Base-by-base conservation (phyloP, 2,113 vertebrate species). In the Xyliphius kryptos region DNA sequence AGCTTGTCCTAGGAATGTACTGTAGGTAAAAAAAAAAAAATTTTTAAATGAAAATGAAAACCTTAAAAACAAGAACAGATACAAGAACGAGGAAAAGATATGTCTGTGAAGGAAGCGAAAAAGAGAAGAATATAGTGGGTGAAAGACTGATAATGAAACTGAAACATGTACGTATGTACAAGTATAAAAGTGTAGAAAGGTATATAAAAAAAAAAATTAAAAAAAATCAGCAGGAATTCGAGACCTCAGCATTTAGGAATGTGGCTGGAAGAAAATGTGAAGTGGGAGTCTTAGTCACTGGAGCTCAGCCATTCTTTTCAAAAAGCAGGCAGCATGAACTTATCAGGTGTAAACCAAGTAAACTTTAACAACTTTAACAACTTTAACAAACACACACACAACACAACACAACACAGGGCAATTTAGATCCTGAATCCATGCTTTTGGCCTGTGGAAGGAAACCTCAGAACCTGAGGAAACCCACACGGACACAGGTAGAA, bases 221-320 rank as follows among this genome's bases (percentile, higher is more conserved):
- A 66, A 75, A 62, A 73, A 76, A 74, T 67, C 66, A 69, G 63
- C 68, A 63, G 10, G 64, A 80, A 74, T 47, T 69, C 68, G 66
- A 72, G 63, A 75, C 79, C 78, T 87, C 80, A 82, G 79, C 69
- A 76, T 80, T 86, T 81, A 89, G 86, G 86, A 88, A 89, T 88
- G 85, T 73, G 65, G 79, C 80, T 87, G 83, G 21, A 63, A 72
- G 70, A 68, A 48, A 80, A 76, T 67, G 75, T 79, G 75, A 78
- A 81, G 79, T 76, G 76, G 78, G 72, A 71, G 77, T 74, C 70
- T 75, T 83, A 83, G 26, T 32, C 26, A n/a, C n/a, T n/a, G n/a
- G n/a, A n/a, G n/a, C n/a, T n/a, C n/a, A n/a, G n/a, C n/a, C n/a
- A n/a, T n/a, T n/a, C n/a, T n/a, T n/a, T n/a, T n/a, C n/a, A n/a